Base-by-base conservation (phyloP, 1,140 invertebrate species). In the Antheraea mylitta region DNA sequence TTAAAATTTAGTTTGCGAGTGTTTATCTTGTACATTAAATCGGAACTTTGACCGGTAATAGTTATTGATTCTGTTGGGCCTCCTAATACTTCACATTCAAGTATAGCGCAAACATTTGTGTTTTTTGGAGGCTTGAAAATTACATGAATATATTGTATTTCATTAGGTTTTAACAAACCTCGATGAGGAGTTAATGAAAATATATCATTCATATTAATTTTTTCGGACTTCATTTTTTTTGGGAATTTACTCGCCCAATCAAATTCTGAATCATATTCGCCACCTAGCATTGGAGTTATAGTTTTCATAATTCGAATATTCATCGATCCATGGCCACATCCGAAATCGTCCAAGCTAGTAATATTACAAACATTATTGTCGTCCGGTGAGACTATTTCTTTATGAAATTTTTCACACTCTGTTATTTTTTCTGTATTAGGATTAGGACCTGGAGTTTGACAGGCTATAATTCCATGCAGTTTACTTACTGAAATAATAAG, bases 81-180 rank as follows among this genome's bases (percentile, higher is more conserved):
- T 60, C 88, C 90, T 38, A 92, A 72, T 18, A 91, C 86, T 72
- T 89, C 80, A 74, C 90, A 92, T 75, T 92, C 90, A 13, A 92
- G 74, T 48, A 75, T 67, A 58, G 86, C 89, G 59, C 81, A 73
- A 3, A 89, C 76, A 69, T 78, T 83, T 22, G 88, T 83, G 74
- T 90, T 83, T 16, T 18, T 36, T 63, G 73, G 80, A 42, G 89
- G 87, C 64, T 68, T 82, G 61, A 92, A 92, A 60, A 89, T 85
- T 0, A 92, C 76, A 70, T 92, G 80, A 38, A 91, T 71, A 67
- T 83, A 78, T 74, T 90, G 84, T 65, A 79, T 73, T 75, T 90
- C 87, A 74, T 82, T 81, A 10, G 87, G 86, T 68, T 87, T 86
- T 45, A 92, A 70, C 58, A 88, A 61, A 58, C 90, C 89, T 69